Evolutionary conservation across 2,797 vertebrate genomes (phyloP).

Genomic region (Momotus momota): DNA sequence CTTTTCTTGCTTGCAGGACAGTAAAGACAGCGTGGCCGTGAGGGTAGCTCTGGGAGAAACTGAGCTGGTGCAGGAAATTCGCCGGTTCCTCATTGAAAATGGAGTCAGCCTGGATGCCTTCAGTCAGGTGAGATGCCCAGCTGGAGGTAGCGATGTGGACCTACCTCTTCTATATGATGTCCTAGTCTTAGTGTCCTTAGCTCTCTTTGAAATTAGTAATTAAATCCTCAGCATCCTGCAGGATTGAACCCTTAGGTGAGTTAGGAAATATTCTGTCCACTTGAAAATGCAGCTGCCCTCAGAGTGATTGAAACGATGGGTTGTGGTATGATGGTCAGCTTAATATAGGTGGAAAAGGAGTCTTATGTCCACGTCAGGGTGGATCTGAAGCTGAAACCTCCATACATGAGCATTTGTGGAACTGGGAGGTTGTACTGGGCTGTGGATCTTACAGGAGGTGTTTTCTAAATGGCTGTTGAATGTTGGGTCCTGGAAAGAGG

Average conservation of each 20-base stretch:
- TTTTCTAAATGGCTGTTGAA: neutral
- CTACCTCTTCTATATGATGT: neutral
- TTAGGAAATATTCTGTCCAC: neutral
- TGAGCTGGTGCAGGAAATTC: constrained; percentile 93
- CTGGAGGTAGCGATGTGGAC: neutral
- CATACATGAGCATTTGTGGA: neutral
- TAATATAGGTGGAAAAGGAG: neutral
- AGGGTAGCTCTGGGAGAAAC: constrained; percentile 95
- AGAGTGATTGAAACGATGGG: neutral
- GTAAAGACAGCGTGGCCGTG: constrained; percentile 92
- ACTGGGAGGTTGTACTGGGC: neutral
- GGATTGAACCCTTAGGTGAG: fast-evolving
- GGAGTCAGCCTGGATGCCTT: constrained; percentile 93
- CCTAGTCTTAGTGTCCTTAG: neutral
- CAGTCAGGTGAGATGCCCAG: constrained; percentile 87
- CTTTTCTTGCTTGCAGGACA: constrained; percentile 81
- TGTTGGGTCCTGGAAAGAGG: neutral
- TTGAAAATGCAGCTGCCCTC: neutral
- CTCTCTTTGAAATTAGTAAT: neutral
- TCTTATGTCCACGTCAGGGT: neutral
- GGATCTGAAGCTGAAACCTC: neutral
- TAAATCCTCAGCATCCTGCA: neutral
- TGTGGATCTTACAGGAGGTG: neutral
- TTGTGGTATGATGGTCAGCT: neutral
- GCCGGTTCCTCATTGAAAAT: constrained; percentile 90